A percentile compares a stretch with the other conserved stretches of the same genome.
Conservation (phyloP, 2,888 invertebrate genomes). For the Cantharis rustica region DNA sequence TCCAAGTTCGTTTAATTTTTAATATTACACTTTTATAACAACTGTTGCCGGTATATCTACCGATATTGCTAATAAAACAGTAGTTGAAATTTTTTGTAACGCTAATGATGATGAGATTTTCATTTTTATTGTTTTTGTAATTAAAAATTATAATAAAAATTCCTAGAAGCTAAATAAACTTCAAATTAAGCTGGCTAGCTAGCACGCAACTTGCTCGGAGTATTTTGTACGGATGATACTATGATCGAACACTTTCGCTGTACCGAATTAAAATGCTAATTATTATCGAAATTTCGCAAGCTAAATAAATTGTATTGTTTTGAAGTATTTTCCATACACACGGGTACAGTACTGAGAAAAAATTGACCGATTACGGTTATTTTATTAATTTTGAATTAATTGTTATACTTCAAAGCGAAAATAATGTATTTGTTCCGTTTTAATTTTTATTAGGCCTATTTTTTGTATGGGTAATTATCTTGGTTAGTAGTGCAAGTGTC, state of each 20-base stretch:
- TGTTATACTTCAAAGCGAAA: background rate
- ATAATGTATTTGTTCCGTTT: background rate
- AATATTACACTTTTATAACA: background rate
- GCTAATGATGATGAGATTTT: background rate
- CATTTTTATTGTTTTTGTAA: background rate
- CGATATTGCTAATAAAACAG: background rate
- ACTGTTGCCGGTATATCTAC: too few species aligned
- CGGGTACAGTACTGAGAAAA: background rate
- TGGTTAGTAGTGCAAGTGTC: background rate
- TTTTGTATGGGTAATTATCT: background rate
- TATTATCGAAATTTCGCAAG: background rate
- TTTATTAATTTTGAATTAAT: background rate
- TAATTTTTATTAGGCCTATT: background rate
- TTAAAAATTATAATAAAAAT: background rate
- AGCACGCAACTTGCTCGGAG: background rate
- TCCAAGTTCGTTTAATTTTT: background rate
- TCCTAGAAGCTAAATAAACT: background rate
- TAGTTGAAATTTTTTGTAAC: background rate
- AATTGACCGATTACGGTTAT: background rate
- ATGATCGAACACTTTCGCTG: background rate
- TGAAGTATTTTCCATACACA: background rate
- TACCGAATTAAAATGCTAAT: background rate
- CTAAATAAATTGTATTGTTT: background rate
- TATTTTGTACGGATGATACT: background rate
- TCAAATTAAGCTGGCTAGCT: too few species aligned